These are phyloP conservation scores for Ruditapes philippinarum DNA, from an alignment of 1,140 invertebrate species.

Conservation along the genomic window DNA sequence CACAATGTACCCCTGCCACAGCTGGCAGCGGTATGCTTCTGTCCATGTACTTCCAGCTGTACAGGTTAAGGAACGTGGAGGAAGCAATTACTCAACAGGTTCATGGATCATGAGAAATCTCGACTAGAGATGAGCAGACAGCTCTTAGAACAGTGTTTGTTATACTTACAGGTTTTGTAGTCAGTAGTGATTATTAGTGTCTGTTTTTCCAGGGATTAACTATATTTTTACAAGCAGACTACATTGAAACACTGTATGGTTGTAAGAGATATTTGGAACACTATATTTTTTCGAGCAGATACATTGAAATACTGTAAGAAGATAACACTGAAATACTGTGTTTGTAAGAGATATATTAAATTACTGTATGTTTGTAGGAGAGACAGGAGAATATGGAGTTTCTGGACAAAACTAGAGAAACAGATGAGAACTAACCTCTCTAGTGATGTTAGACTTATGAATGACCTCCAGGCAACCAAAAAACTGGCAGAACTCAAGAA, in stretches of 20 bases:
- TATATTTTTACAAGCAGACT: no score
- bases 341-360: no score
- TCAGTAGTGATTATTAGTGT: no score
- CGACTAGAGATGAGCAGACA: conserved; percentile 83
- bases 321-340: no score
- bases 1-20: conserved; percentile 82
- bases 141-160: conserved; percentile 82
- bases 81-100: conserved; percentile 84
- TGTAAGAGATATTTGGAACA: no score
- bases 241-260: no score
- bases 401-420: conserved; percentile 81
- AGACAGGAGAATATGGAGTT: conserved; percentile 83
- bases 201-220: no score
- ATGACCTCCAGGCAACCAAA: conserved; percentile 84
- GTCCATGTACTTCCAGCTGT: conserved; percentile 85
- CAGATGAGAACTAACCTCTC: conserved; percentile 84
- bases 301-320: no score
- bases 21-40: conserved; percentile 83
- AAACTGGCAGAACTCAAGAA: conserved; percentile 85
- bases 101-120: conserved; percentile 85
- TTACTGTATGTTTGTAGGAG: no score
- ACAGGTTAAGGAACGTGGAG: conserved; percentile 81
- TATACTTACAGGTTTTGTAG: no score
- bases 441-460: conserved; percentile 84
- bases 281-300: no score